Percentiles rank a stretch among this genome's conserved stretches.
Evolutionary conservation across 2,888 invertebrate genomes (phyloP).

Genomic region (Drosophila emarginata): DNA sequence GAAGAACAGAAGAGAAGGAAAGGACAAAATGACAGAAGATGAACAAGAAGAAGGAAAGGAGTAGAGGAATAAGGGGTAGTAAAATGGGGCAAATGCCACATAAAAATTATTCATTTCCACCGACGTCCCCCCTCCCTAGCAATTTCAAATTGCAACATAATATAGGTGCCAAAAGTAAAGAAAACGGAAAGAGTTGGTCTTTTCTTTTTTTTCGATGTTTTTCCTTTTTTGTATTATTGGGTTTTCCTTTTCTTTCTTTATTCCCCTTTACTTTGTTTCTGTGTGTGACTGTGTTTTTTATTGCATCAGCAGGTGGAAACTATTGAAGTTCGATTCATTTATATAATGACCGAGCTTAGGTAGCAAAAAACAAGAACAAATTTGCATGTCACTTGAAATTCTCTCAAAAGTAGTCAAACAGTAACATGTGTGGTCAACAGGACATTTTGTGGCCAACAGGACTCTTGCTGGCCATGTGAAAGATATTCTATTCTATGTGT

Average conservation of each 20-base stretch:
- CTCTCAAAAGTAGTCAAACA: background rate
- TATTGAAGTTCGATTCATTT: constrained; percentile 10
- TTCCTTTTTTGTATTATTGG: too few relatives aligned
- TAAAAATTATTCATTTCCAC: constrained; percentile 69
- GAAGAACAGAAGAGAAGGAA: background rate
- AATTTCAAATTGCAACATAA: constrained; percentile 67
- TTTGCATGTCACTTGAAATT: background rate
- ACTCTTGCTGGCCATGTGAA: background rate
- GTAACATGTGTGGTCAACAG: background rate
- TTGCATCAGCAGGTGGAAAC: background rate
- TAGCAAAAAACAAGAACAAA: background rate
- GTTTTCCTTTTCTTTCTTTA: background rate
- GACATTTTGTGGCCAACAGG: background rate
- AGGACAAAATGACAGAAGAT: background rate
- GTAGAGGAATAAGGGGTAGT: background rate
- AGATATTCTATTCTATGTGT: constrained; percentile 47
- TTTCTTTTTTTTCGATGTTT: constrained; percentile 14
- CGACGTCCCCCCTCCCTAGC: constrained; percentile 45
- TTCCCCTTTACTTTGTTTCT: background rate
- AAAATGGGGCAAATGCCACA: constrained; percentile 38
- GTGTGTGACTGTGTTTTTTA: constrained; percentile 11
- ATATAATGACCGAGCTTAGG: background rate
- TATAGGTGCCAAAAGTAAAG: constrained; percentile 35
- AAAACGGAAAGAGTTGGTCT: background rate
- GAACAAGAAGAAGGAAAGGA: background rate